Evolutionary conservation across 2,888 invertebrate species (phyloP).

Genomic region (Andrena camellia): DNA sequence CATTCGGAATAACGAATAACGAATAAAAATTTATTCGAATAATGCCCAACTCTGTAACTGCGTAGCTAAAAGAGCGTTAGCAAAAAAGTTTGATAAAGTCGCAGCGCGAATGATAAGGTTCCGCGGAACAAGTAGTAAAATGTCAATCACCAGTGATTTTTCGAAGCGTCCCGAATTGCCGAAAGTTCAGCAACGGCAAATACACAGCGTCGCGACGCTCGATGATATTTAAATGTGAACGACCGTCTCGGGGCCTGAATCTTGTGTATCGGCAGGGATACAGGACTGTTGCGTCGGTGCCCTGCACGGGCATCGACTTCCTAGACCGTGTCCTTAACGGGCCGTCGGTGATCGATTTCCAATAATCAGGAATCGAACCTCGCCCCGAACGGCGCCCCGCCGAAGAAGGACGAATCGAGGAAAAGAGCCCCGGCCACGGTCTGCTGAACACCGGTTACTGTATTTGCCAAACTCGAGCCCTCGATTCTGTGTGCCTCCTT

Average conservation of each 20-base stretch:
- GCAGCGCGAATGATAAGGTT: background rate
- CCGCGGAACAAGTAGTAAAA: background rate
- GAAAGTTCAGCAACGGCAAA: conserved; percentile 45
- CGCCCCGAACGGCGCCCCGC: conserved; percentile 39
- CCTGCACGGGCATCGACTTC: conserved; percentile 32
- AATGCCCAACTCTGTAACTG: too few species aligned
- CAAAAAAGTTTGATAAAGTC: too few species aligned
- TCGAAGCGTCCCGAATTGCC: background rate
- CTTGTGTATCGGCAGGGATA: conserved; percentile 18
- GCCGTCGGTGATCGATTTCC: conserved; percentile 74
- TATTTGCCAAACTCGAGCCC: conserved; percentile 56
- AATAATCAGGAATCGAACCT: conserved; percentile 76
- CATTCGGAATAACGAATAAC: too few species aligned
- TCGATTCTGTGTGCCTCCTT: conserved; percentile 12
- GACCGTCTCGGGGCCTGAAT: conserved; percentile 59
- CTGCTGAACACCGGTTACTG: conserved; percentile 53
- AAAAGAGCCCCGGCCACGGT: conserved; percentile 62
- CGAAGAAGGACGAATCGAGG: conserved; percentile 47
- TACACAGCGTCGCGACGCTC: conserved; percentile 38
- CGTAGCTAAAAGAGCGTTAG: too few species aligned
- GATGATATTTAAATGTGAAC: conserved; percentile 77
- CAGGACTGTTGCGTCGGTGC: conserved; percentile 42
- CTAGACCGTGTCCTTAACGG: conserved; percentile 66
- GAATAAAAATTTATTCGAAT: too few species aligned
- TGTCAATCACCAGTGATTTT: conserved; percentile 36